These are phyloP conservation scores for Nymphicus hollandicus DNA, from an alignment of 2,113 vertebrate genomes.

Conservation along the genomic window DNA sequence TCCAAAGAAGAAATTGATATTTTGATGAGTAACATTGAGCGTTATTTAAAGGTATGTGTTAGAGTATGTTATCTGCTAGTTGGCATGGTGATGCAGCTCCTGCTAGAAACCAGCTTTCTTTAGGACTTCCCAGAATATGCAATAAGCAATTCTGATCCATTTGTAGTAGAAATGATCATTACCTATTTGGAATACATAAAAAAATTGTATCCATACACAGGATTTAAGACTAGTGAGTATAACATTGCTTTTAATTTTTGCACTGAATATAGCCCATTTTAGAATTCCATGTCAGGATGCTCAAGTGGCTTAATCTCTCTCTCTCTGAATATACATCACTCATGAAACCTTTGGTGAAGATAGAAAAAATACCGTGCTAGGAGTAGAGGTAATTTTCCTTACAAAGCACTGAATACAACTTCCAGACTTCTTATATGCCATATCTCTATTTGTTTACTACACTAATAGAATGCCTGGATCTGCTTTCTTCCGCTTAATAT, in stretches of 20 bases:
- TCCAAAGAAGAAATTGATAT: conserved; percentile 98
- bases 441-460: background rate
- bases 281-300: background rate
- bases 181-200: background rate
- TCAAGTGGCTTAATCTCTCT: background rate
- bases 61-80: background rate
- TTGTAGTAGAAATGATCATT: background rate
- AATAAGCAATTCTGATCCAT: background rate
- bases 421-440: background rate
- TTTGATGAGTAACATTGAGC: conserved; percentile 96
- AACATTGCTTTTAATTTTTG: background rate
- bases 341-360: background rate
- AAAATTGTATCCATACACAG: background rate
- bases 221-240: background rate
- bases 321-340: background rate
- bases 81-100: background rate
- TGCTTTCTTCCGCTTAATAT: background rate
- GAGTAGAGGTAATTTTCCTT: background rate
- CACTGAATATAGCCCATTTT: background rate
- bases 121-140: background rate
- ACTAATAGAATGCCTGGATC: background rate
- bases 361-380: background rate
- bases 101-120: background rate
- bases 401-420: background rate
- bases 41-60: conserved; percentile 88